These are phyloP conservation scores for Pachyramphus minor DNA, from an alignment of 2,113 vertebrate genomes.

Conservation along the genomic window DNA sequence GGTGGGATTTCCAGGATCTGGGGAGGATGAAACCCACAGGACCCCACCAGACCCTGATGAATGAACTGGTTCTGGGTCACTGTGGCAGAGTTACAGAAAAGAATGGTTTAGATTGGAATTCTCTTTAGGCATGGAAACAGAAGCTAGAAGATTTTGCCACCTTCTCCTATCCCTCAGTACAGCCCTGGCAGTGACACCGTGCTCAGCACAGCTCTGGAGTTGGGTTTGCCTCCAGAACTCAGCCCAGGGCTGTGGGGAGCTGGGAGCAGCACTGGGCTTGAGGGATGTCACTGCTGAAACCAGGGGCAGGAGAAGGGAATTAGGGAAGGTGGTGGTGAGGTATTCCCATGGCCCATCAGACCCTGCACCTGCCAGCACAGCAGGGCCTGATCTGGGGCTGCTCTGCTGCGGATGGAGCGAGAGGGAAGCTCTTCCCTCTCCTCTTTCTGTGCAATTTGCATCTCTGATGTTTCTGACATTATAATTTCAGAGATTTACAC, in stretches of 20 bases:
- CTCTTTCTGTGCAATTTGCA: background rate
- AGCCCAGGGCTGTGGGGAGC: background rate
- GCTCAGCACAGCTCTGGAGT: background rate
- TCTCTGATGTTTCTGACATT: background rate
- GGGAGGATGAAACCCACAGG: background rate
- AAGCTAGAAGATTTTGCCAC: background rate
- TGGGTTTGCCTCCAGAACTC: background rate
- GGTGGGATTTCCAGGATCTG: background rate
- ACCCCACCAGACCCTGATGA: background rate
- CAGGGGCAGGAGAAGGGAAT: background rate
- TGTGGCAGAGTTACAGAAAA: background rate
- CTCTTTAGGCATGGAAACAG: background rate
- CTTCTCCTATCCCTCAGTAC: background rate
- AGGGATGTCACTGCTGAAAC: background rate
- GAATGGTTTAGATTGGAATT: background rate
- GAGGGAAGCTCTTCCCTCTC: background rate
- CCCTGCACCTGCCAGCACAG: background rate
- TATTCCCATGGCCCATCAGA: background rate
- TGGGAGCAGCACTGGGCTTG: rapidly evolving
- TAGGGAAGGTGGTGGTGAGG: background rate
- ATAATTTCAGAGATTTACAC: background rate
- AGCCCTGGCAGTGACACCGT: background rate
- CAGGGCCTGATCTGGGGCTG: background rate
- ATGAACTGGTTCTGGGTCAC: background rate
- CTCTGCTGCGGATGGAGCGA: background rate